Evolutionary conservation across 2,113 vertebrate genomes (phyloP).

Genomic region (Scalopus aquaticus): DNA sequence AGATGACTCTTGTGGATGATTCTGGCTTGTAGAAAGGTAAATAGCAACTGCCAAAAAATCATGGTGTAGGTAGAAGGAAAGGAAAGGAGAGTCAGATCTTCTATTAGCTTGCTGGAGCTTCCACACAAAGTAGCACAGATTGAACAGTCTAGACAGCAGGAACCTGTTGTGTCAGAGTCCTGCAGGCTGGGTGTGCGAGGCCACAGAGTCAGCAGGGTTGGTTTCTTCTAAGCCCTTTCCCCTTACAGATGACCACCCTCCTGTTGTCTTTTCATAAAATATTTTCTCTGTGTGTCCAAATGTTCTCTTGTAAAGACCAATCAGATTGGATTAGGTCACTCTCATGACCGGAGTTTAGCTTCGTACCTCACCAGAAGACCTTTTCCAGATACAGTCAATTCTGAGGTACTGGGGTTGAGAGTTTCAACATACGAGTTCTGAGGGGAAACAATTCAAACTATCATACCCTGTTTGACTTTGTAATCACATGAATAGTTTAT

Average conservation of each 20-base stretch:
- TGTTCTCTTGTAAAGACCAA: too few species aligned
- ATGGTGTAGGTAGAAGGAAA: background rate
- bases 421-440: background rate
- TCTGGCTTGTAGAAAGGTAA: background rate
- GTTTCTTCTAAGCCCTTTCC: background rate
- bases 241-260: fast-evolving
- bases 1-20: background rate
- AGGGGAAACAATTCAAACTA: background rate
- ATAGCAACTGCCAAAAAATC: background rate
- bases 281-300: background rate
- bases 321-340: fast-evolving
- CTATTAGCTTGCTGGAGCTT: background rate
- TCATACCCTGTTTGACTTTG: background rate
- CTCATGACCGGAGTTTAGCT: background rate
- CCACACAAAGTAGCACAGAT: background rate
- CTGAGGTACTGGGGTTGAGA: background rate
- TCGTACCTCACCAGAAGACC: background rate
- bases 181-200: background rate
- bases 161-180: background rate
- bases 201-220: background rate
- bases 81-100: fast-evolving
- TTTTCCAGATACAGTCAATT: background rate
- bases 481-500: background rate
- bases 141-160: background rate
- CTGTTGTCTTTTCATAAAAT: fast-evolving